phyloP scores from a whole-genome alignment of 1,140 invertebrate species.

The Elymnias hypermnestra region DNA sequence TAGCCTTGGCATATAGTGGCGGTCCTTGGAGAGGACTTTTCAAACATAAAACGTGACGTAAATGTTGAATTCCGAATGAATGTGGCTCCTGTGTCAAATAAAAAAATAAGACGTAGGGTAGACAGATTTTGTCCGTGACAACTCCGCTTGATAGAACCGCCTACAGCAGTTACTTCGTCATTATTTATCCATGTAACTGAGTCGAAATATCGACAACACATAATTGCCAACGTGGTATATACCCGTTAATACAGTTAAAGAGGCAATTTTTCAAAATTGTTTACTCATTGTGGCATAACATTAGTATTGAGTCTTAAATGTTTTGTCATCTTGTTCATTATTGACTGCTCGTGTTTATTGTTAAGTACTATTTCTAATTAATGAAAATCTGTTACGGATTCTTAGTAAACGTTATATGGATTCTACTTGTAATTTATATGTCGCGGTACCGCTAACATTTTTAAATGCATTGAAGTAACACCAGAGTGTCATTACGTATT shows the following conservation, averaged over 20 bases:
- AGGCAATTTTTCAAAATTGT: conserved; percentile 23
- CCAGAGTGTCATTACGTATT: conserved; percentile 51
- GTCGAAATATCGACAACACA: too few species aligned
- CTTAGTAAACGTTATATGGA: conserved; percentile 2
- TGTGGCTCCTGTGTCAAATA: too few species aligned
- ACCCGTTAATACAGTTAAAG: conserved; percentile 42
- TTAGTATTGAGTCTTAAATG: conserved; percentile 38
- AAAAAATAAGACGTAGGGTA: too few species aligned
- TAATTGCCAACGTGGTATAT: too few species aligned
- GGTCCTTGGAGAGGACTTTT: too few species aligned
- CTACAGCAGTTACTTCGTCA: too few species aligned
- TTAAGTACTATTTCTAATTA: conserved; percentile 27
- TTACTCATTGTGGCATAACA: conserved; percentile 45
- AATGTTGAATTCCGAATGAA: too few species aligned
- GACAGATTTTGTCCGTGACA: too few species aligned
- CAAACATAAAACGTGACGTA: too few species aligned
- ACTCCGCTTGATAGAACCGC: too few species aligned
- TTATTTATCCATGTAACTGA: too few species aligned
- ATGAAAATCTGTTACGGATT: conserved; percentile 2
- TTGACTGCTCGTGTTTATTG: conserved; percentile 31
- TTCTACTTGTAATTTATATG: conserved; percentile 13
- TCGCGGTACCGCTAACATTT: conserved; percentile 21
- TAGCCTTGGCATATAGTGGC: too few species aligned
- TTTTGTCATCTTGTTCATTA: conserved; percentile 33
- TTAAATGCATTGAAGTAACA: conserved; percentile 30